phyloP scores from a whole-genome alignment of 2,797 vertebrate species.

The Rhabdomys pumilio region DNA sequence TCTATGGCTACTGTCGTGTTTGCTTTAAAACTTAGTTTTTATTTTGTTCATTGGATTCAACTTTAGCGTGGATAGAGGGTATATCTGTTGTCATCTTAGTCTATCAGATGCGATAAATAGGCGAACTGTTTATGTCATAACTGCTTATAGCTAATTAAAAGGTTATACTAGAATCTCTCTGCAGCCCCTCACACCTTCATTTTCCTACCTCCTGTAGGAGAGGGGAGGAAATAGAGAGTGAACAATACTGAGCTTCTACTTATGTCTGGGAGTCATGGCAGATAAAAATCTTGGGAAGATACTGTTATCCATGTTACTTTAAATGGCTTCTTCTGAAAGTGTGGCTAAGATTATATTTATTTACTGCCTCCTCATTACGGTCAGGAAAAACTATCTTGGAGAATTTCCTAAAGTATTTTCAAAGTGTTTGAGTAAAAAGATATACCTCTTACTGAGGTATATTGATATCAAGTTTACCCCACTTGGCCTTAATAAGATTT shows the following conservation, averaged over 20 bases:
- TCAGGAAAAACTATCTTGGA: neutral
- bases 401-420: conserved; percentile 3
- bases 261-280: neutral
- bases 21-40: neutral
- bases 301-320: neutral
- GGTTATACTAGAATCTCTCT: neutral
- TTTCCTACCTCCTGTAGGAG: neutral
- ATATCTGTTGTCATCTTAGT: conserved; percentile 24
- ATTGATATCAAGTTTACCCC: neutral
- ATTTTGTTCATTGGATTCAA: conserved; percentile 8
- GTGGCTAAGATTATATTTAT: neutral
- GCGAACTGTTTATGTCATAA: neutral
- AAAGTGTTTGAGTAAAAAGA: neutral
- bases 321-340: conserved; percentile 48
- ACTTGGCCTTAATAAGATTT: conserved; percentile 7
- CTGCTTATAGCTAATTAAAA: conserved; percentile 13
- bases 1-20: neutral
- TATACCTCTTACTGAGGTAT: neutral
- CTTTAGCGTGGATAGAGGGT: neutral
- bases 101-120: neutral
- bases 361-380: conserved; percentile 22
- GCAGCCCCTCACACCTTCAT: neutral
- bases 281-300: neutral
- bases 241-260: neutral
- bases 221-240: neutral